Evolutionary conservation across 1,140 invertebrate species (phyloP), one percentile per base, ranked within the genome.

Genomic region (Pachypsylla venusta): DNA sequence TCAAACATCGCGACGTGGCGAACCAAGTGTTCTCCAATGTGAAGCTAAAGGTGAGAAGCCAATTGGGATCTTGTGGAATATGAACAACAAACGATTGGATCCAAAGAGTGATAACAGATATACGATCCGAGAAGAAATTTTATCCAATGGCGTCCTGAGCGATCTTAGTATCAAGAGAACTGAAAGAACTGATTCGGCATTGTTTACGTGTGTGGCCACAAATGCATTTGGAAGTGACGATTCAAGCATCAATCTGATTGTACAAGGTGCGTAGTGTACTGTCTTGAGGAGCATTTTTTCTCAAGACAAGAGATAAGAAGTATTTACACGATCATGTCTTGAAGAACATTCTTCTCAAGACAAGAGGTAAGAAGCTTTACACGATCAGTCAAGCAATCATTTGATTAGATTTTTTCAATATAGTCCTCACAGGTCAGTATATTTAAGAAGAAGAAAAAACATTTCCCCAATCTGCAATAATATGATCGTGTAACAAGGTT

Each of bases 31-130:
- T 22, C 70, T 98, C 56, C 88, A 94, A 69, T 96, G 93, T 70
- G 88, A 93, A 74, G 92, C 91, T n/a, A 87, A 89, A 67, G 93
- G 94, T 56, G 93, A 97, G 74, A 93, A 92, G 76, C 93, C 93
- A 24, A 89, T 98, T 69, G 89, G 89, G 64, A 93, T 97, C 53
- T 79, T 91, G 20, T 97, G 93, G 94, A 93, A 90, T 72, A 91
- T 91, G 81, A 91, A 93, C 71, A 91, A 89, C 71, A 91, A 92
- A 70, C 80, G 89, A 54, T 73, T 93, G 56, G 89, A 93, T 73
- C 83, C 87, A 25, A 89, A 91, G 73, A 85, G 81, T 57, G 86
- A 91, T 67, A 84, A 68, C 58, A 69, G 89, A 56, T 93, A 93
- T 72, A 93, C 90, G 1, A 93, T 94, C 66, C 81, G 88, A 54